A percentile compares a stretch with the other conserved stretches of the same genome.
phyloP scores from a whole-genome alignment of 2,113 vertebrate genomes.

The Pedionomus torquatus region DNA sequence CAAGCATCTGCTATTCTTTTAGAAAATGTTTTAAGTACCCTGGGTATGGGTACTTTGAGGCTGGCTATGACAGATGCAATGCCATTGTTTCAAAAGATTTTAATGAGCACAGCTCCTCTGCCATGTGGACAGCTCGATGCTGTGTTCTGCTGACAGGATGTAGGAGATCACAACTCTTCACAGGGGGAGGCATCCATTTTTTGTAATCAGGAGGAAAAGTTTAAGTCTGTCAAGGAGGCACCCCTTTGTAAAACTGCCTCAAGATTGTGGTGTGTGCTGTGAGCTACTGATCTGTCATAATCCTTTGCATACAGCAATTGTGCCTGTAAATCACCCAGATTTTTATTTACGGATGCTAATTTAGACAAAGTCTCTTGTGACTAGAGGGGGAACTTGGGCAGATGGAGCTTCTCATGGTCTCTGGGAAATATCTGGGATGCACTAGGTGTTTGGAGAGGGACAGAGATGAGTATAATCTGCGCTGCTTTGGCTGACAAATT shows the following conservation, averaged over 20 bases:
- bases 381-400: neutral
- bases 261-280: neutral
- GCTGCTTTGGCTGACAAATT: neutral
- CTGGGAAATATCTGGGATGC: neutral
- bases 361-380: neutral
- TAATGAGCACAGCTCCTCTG: slow-evolving; percentile 29
- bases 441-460: neutral
- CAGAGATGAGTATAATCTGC: neutral
- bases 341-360: neutral
- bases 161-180: neutral
- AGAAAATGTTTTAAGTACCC: neutral
- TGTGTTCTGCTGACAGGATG: neutral
- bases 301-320: neutral
- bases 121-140: neutral
- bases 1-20: neutral
- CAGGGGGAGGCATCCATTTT: neutral
- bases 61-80: neutral
- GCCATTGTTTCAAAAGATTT: slow-evolving; percentile 33
- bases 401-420: neutral
- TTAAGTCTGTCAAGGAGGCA: neutral
- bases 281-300: neutral
- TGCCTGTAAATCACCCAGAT: neutral
- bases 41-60: neutral
- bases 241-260: neutral
- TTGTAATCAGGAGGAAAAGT: neutral